Evolutionary conservation across 2,113 vertebrate genomes (phyloP), one percentile per base, ranked within the genome.

Genomic region (Epinephelus lanceolatus): DNA sequence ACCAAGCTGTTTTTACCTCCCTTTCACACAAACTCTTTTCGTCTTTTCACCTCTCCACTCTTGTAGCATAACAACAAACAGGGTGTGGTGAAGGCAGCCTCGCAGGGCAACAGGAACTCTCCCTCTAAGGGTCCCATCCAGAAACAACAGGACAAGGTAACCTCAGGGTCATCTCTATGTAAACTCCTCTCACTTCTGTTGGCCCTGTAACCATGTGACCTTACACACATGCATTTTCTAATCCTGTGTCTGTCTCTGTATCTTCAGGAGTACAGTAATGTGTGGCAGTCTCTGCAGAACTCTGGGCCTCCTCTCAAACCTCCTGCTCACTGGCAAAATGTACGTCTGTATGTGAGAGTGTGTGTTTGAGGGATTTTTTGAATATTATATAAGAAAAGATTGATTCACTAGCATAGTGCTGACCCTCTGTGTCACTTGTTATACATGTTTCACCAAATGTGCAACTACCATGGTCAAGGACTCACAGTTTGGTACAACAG

Each of bases 211-310:
- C 55, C 14, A 12, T 47, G 57, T 76, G 13, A 67, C 8, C 27
- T 9, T 11, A 37, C 62, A 12, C 55, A 78, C 23, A 5, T 6
- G 8, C 27, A 45, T n/a, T 37, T 17, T 13, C 11, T 5, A 21
- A 30, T 4, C 21, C n/a, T 21, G 14, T 78, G 18, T 53, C 33
- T 42, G 21, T 57, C 2, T 27, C 40, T 52, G 12, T 42, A 21
- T 55, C 57, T 66, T 3, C 77, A 96, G 95, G 80, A 98, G 75
- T 99, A 98, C 88, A 96, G 91, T 65, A 97, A 95, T 83, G 97
- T 98, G 84, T 99, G 98, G 98, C 97, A 97, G 80, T 95, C 97
- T 56, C 91, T 99, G 83, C 97, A 98, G 89, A 95, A 86, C 82
- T 94, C 96, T 12, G 96, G 95, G 11, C 95, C 95, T 88, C 94